Conservation (phyloP, 1,140 invertebrate genomes). For the Armadillidium nasatum region DNA sequence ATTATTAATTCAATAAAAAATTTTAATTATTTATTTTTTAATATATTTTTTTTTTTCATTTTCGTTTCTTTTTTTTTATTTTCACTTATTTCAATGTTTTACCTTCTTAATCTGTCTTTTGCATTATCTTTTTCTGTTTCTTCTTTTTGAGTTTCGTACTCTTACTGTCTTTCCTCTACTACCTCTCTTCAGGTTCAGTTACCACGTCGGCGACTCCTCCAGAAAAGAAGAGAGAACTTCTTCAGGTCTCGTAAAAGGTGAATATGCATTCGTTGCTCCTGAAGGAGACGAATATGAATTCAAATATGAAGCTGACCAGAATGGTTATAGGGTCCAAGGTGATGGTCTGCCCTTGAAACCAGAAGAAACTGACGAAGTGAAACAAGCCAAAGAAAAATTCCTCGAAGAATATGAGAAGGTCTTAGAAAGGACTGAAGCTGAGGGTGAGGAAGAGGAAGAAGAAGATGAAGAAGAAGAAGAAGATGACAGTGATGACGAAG, state of each 20-base stretch:
- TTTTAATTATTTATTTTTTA: no score
- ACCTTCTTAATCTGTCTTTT: no score
- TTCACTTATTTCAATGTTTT: no score
- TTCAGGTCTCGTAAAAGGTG: slow-evolving; percentile 49
- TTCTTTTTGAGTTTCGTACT: neutral
- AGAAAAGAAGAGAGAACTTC: slow-evolving; percentile 43
- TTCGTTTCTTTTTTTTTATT: no score
- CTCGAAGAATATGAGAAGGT: slow-evolving; percentile 39
- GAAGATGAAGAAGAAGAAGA: slow-evolving; percentile 6
- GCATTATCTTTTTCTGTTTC: neutral
- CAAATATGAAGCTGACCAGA: slow-evolving; percentile 49
- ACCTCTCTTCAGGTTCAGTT: slow-evolving; percentile 30
- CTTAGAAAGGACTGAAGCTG: slow-evolving; percentile 34
- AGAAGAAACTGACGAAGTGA: slow-evolving; percentile 44
- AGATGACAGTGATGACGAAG: neutral
- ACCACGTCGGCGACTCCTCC: slow-evolving; percentile 40
- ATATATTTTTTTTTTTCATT: no score
- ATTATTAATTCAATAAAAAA: no score
- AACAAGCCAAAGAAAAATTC: slow-evolving; percentile 39
- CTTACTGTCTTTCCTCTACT: neutral
- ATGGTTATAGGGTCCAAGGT: slow-evolving; percentile 46
- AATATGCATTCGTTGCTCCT: slow-evolving; percentile 50
- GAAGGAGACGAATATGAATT: slow-evolving; percentile 48
- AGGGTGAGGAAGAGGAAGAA: slow-evolving; percentile 37
- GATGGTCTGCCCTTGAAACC: slow-evolving; percentile 40